A percentile compares a stretch with the other conserved stretches of the same genome.
These are phyloP conservation scores for Argyra leucocephala DNA, from an alignment of 2,888 invertebrate species.

Conservation along the genomic window DNA sequence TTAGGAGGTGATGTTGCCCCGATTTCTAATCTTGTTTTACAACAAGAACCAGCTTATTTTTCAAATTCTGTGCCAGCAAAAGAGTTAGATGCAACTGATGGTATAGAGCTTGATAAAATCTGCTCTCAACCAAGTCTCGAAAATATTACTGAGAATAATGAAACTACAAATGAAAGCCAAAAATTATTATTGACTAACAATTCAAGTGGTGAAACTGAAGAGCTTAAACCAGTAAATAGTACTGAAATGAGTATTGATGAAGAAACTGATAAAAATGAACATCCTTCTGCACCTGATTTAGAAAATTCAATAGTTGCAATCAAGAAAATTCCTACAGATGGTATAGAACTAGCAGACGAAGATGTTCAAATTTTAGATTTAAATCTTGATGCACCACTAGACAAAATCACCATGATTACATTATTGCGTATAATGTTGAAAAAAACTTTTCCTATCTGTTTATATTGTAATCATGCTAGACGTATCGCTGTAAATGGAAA, in stretches of 20 bases:
- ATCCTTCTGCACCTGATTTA: background rate
- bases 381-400: slow-evolving; percentile 63
- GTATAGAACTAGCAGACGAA: slow-evolving; percentile 49
- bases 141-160: slow-evolving; percentile 13
- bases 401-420: slow-evolving; percentile 61
- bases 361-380: slow-evolving; percentile 61
- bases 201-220: background rate
- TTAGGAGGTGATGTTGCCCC: background rate
- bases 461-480: slow-evolving; percentile 78
- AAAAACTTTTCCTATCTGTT: slow-evolving; percentile 59
- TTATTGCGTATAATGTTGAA: slow-evolving; percentile 64
- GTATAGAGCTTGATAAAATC: slow-evolving; percentile 30
- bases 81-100: slow-evolving; percentile 24
- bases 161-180: too few species aligned
- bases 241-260: too few species aligned
- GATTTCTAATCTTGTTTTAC: background rate
- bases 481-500: slow-evolving; percentile 77
- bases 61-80: background rate
- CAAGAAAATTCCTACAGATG: slow-evolving; percentile 32
- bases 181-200: too few species aligned
- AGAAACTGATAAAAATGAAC: too few species aligned
- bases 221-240: background rate
- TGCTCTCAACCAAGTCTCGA: background rate
- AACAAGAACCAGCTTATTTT: background rate
- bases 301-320: background rate